Evolutionary conservation across 1,140 invertebrate genomes (phyloP), one percentile per base, ranked within the genome.

Genomic region (Stegodyphus dumicola): DNA sequence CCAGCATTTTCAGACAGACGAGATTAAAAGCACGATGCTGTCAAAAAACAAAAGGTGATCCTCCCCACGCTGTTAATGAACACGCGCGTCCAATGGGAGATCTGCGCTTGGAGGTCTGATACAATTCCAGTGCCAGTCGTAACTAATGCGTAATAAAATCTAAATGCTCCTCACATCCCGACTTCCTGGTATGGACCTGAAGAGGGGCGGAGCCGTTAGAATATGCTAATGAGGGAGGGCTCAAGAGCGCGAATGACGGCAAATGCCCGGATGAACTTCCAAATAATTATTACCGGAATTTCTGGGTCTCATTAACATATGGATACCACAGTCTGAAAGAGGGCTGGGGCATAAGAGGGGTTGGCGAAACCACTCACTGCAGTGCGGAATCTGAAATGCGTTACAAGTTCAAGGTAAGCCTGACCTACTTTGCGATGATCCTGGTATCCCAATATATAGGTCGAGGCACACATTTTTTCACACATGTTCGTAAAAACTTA

Each of bases 241-340:
- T 51, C 17, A 60, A 74, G 52, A 9, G 18, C 15, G 49, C 48
- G 52, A 53, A 67, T 18, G 65, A 65, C 17, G 64, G 70, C 73
- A 64, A 56, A 69, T 33, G 65, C 73, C 73, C 73, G 81, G 81
- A 83, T 83, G 80, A 52, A 51, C 60, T 9, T 49, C 51, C 11
- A 77, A 77, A 48, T 85, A 85, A 85, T 85, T 85, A 85, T 85
- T 76, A 76, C 73, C 9, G 52, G 74, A 85, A 85, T 85, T 76
- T 77, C 56, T 51, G 74, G 73, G 18, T 18, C 73, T 85, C 81
- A 85, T 85, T 85, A 85, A 70, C 80, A 83, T 83, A 79, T 5
- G 65, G 13, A n/a, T 18, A 67, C 17, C 65, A 7, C 6, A 5
- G 65, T 17, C 7, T 9, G 65, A 18, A 67, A 67, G 71, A 75